Conservation (phyloP, 2,797 vertebrate genomes). For the Prionace glauca region DNA sequence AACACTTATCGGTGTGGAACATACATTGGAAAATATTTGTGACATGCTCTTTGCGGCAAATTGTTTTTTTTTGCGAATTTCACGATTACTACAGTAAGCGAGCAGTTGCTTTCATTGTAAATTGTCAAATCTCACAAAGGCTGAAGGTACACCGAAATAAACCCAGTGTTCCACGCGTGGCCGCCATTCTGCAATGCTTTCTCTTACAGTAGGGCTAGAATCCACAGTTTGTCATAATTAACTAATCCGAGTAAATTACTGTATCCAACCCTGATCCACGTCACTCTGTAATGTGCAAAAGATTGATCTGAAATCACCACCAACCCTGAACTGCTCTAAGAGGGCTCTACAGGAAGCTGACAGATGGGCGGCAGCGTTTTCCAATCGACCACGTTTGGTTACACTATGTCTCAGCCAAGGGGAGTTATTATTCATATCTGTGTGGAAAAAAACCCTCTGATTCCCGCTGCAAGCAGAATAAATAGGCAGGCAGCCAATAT, state of each 20-base stretch:
- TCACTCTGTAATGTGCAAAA: constrained; percentile 35
- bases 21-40: background rate
- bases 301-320: constrained; percentile 43
- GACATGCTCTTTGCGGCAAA: background rate
- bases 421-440: constrained; percentile 34
- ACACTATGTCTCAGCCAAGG: constrained; percentile 23
- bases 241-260: constrained; percentile 36
- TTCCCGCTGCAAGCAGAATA: constrained; percentile 22
- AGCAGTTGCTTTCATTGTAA: background rate
- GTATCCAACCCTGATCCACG: constrained; percentile 9
- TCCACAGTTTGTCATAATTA: constrained; percentile 22
- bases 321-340: constrained; percentile 8
- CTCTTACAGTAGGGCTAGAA: background rate
- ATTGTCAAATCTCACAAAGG: background rate
- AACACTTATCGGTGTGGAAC: background rate
- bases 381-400: constrained; percentile 37
- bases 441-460: background rate
- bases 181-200: background rate
- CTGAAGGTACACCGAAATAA: background rate
- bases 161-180: background rate
- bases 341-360: constrained; percentile 41
- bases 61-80: background rate
- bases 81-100: too few relatives aligned
- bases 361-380: constrained; percentile 52
- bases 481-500: constrained; percentile 26